Base-by-base conservation (phyloP, 1,140 invertebrate genomes). In the Pachyrhynchus sulphureomaculatus region DNA sequence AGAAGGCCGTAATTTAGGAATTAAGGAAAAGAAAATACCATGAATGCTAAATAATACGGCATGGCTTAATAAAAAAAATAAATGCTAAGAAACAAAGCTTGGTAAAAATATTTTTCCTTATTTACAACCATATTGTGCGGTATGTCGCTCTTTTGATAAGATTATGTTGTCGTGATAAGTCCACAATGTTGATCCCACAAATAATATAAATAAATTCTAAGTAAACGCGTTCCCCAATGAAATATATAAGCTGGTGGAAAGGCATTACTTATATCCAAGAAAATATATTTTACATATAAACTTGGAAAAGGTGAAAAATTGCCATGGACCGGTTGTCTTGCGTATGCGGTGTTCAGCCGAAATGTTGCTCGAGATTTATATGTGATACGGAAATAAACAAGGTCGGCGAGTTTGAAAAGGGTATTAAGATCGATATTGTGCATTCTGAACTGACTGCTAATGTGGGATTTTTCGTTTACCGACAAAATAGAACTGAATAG, bases 241-340 rank as follows among this genome's bases (percentile, higher is more conserved):
- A 17, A 12, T 45, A 12, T 17, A 45, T 17, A 6, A 45, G 42
- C 42, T 45, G 17, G 21, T 45, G 21, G 23, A 45, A 45, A 45
- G 23, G 23, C 42, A 45, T 20, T 24, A 8, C 42, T 45, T 12
- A 21, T 21, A 21, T 8, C n/a, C 42, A 21, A 23, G 42, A 45
- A 44, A 45, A 45, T 45, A 45, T 45, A 45, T 45, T 45, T 45
- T 23, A 21, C 18, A 29, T 29, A 29, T 29, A 21, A 45, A 45
- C 18, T 45, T 20, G 17, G 42, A 45, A 45, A 45, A 45, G 42
- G 42, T 45, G 42, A 45, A 45, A 45, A 45, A 45, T 45, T 24
- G 42, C 42, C 23, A 6, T 13, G 42, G 42, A 23, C n/a, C 10
- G 42, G 42, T 45, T 45, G 42, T 45, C 21, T 24, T 23, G 21